A percentile compares a stretch with the other conserved stretches of the same genome.
Evolutionary conservation across 2,113 vertebrate species (phyloP).

Genomic region (Phainopepla nitens): DNA sequence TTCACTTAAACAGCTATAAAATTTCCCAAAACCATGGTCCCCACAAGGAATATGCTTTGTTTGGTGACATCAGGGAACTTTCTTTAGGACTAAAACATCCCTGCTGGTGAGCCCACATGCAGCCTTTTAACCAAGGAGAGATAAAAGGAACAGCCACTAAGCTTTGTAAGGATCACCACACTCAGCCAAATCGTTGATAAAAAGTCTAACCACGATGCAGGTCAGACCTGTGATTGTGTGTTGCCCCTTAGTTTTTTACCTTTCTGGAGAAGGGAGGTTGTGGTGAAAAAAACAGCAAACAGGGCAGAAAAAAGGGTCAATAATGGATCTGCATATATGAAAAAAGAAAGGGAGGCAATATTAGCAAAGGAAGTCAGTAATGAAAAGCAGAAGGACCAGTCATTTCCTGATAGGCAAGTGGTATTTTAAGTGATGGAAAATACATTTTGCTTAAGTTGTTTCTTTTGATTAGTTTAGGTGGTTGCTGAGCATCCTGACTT

Average conservation of each 20-base stretch:
- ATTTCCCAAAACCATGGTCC: not conserved
- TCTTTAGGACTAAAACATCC: not conserved
- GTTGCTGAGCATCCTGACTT: not conserved
- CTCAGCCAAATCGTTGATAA: not conserved
- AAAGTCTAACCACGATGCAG: fast-evolving
- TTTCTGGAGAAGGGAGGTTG: not conserved
- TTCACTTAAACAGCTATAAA: not conserved
- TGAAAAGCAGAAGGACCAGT: not conserved
- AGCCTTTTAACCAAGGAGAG: not conserved
- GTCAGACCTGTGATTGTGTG: not conserved
- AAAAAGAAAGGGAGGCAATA: not conserved
- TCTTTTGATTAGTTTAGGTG: not conserved
- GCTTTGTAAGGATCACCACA: not conserved
- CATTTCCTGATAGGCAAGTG: not conserved
- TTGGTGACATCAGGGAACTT: not conserved
- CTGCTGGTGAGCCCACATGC: not conserved
- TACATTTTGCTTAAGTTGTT: fast-evolving
- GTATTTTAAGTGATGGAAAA: not conserved
- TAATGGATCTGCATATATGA: not conserved
- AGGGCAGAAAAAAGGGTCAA: not conserved
- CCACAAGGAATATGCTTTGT: not conserved
- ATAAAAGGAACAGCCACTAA: not conserved
- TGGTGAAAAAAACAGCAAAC: not conserved
- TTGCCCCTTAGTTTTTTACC: not conserved
- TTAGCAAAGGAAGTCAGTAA: not conserved